phyloP scores from a whole-genome alignment of 2,888 invertebrate genomes.

The Cataglyphis altisquamis region DNA sequence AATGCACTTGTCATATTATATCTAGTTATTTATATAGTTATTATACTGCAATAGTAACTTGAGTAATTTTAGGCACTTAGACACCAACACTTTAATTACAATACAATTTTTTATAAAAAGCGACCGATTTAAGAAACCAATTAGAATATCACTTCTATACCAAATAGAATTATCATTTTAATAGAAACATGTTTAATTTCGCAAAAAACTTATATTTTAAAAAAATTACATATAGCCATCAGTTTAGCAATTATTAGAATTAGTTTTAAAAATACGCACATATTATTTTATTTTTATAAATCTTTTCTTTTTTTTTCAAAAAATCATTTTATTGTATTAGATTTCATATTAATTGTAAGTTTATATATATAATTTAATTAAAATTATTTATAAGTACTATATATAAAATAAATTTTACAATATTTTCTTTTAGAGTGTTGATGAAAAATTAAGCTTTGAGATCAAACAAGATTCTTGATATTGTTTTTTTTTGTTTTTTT shows the following conservation, averaged over 20 bases:
- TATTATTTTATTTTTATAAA: neutral
- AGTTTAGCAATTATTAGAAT: neutral
- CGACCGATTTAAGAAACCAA: neutral
- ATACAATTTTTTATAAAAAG: neutral
- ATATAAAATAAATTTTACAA: neutral
- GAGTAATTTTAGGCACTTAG: slow-evolving; percentile 51
- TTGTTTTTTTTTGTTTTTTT: neutral
- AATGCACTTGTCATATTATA: slow-evolving; percentile 1
- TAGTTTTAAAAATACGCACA: neutral
- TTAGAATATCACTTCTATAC: too few relatives aligned
- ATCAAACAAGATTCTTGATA: neutral
- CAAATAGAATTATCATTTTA: neutral
- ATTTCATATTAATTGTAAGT: neutral
- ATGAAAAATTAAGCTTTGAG: slow-evolving; percentile 16
- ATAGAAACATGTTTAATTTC: neutral
- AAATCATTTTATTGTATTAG: neutral
- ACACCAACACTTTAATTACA: slow-evolving; percentile 18
- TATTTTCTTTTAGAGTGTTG: neutral
- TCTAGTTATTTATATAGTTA: neutral
- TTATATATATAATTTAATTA: neutral
- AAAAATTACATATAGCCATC: neutral
- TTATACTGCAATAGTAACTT: slow-evolving; percentile 29
- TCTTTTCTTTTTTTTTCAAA: neutral
- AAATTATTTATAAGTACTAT: neutral
- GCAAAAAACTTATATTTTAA: neutral